phyloP scores from a whole-genome alignment of 2,797 vertebrate species.

The Lacerta bilineata region DNA sequence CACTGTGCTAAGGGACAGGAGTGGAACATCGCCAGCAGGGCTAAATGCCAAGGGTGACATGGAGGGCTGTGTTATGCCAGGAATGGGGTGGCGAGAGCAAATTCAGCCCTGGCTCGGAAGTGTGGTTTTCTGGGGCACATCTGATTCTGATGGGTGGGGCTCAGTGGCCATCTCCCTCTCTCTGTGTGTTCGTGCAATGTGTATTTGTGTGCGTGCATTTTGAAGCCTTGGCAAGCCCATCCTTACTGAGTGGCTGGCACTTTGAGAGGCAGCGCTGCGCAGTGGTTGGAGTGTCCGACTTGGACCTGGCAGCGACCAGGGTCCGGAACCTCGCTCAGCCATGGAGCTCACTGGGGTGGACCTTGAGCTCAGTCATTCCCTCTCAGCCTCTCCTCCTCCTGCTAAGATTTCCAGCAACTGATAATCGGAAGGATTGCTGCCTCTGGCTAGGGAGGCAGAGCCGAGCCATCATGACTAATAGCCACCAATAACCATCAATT shows the following conservation, averaged over 20 bases:
- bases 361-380: too few relatives aligned
- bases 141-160: constrained; percentile 12
- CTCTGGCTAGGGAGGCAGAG: too few relatives aligned
- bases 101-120: background rate
- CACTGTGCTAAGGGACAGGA: background rate
- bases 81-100: background rate
- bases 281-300: too few relatives aligned
- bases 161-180: background rate
- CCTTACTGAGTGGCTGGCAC: background rate
- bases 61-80: background rate
- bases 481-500: too few relatives aligned
- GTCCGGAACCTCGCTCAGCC: too few relatives aligned
- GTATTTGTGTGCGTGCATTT: background rate
- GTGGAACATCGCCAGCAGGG: background rate
- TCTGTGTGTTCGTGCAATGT: background rate
- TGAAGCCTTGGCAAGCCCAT: background rate
- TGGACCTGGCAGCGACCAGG: too few relatives aligned
- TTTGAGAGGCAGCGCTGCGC: too few relatives aligned
- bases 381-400: too few relatives aligned
- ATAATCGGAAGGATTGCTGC: too few relatives aligned
- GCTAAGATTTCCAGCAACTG: too few relatives aligned
- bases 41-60: background rate
- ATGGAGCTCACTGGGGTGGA: too few relatives aligned
- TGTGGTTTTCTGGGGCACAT: background rate
- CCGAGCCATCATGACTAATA: too few relatives aligned